These are phyloP conservation scores for Alces alces DNA, from an alignment of 2,113 vertebrate species.

Conservation along the genomic window DNA sequence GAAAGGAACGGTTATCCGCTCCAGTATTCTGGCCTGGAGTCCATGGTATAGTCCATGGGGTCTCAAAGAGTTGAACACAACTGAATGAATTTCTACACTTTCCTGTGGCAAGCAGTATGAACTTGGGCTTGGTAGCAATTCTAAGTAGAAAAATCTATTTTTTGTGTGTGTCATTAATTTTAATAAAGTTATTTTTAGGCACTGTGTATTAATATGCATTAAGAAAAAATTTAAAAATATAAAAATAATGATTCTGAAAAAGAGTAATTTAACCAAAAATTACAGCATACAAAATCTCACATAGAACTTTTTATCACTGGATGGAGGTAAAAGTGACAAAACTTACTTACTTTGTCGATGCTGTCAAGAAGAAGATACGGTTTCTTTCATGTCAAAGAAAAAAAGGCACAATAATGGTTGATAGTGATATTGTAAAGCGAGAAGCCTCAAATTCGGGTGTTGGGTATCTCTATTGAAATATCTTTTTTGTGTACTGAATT, in stretches of 20 bases:
- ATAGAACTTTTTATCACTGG: background rate
- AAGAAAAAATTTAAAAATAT: background rate
- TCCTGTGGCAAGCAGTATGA: background rate
- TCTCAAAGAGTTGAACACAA: background rate
- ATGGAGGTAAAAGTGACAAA: background rate
- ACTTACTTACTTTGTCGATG: background rate
- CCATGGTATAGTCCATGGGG: background rate
- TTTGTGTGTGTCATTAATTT: background rate
- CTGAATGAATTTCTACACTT: background rate
- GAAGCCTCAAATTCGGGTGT: background rate
- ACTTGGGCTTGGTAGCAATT: background rate
- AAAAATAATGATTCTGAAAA: background rate
- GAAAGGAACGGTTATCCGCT: background rate
- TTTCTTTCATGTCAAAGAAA: background rate
- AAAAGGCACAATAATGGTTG: background rate
- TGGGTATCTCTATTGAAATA: background rate
- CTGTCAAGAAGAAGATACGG: background rate
- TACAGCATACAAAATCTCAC: background rate
- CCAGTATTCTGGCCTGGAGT: background rate
- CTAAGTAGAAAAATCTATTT: background rate
- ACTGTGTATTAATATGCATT: background rate
- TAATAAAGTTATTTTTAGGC: background rate
- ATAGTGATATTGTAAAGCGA: background rate
- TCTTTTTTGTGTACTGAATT: background rate
- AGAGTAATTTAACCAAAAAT: background rate